Conservation (phyloP, 2,113 vertebrate species). For the Pithys albifrons region DNA sequence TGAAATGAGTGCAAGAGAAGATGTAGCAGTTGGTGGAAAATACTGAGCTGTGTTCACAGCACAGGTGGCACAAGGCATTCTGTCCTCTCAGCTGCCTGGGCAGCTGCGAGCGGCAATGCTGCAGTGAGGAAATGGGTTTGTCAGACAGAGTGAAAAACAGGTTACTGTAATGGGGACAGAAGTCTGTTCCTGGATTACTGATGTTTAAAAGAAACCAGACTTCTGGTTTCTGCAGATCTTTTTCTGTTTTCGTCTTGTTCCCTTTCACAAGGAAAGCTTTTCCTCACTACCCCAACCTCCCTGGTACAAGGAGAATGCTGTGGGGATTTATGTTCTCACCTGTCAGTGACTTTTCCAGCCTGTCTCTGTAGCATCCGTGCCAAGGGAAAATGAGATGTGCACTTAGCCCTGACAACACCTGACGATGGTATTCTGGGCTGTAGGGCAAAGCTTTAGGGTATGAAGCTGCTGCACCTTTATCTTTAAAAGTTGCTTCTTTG, state of each 20-base stretch:
- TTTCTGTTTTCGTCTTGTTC: background rate
- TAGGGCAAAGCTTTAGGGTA: background rate
- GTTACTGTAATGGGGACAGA: background rate
- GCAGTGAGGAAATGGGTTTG: background rate
- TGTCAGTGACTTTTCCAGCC: background rate
- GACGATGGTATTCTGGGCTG: background rate
- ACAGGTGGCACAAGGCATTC: rapidly evolving
- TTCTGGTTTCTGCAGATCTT: background rate
- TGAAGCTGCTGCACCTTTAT: background rate
- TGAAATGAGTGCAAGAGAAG: background rate
- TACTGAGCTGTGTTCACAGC: background rate
- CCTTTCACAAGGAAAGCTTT: background rate
- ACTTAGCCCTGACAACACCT: rapidly evolving
- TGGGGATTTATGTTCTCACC: background rate
- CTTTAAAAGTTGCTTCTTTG: background rate
- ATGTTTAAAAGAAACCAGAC: background rate
- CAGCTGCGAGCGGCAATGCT: rapidly evolving
- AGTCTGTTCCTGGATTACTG: background rate
- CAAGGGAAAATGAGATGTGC: background rate
- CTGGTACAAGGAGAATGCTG: background rate
- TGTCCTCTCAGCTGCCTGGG: rapidly evolving
- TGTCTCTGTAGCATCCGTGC: rapidly evolving
- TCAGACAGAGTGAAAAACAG: background rate
- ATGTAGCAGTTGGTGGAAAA: background rate
- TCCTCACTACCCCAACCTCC: background rate